Evolutionary conservation across 1,140 invertebrate species (phyloP), one percentile per base, ranked within the genome.

Genomic region (Frieseomelitta varia): DNA sequence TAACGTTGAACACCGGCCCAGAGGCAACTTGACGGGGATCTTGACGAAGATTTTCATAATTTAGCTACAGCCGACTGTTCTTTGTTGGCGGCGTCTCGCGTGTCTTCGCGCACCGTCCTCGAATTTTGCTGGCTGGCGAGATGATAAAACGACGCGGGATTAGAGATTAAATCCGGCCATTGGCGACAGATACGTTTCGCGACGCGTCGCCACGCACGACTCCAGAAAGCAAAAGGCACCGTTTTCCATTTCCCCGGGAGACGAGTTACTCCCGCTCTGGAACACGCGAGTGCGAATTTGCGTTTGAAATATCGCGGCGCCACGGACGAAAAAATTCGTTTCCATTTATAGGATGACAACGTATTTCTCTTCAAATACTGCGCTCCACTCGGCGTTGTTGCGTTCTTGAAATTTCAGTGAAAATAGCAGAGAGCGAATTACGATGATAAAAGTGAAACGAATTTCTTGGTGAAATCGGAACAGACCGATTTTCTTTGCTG

Each of bases 31-130:
- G 34, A 24, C 10, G 19, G 10, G 12, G 1, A 27, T 47, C 56
- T 81, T 55, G 55, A 53, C 34, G 53, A 39, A 69, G n/a, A 78
- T 75, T 55, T 53, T 74, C 72, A 27, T 75, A 67, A 65, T 67
- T 67, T 21, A 30, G 21, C 53, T 51, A 3, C 11, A 61, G 17
- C 39, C 10, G 53, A 69, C 69, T 30, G 53, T 74, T 55, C 53
- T 79, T 30, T 72, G 30, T 51, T 61, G 17, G 11, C 3, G 27
- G n/a, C 15, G 17, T 1, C 15, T 74, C 4, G 53, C 21, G 73
- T 39, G 19, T 75, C 4, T 56, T 10, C 10, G 24, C 21, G 30
- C 30, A 30, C 6, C 39, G 8, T 39, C 4, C 0, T 34, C 8
- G 27, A 74, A 56, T 21, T 47, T 47, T 10, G 0, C 39, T 47